A percentile compares a stretch with the other conserved stretches of the same genome.
phyloP scores from a whole-genome alignment of 2,888 invertebrate genomes.

The Drosophila cracens region DNA sequence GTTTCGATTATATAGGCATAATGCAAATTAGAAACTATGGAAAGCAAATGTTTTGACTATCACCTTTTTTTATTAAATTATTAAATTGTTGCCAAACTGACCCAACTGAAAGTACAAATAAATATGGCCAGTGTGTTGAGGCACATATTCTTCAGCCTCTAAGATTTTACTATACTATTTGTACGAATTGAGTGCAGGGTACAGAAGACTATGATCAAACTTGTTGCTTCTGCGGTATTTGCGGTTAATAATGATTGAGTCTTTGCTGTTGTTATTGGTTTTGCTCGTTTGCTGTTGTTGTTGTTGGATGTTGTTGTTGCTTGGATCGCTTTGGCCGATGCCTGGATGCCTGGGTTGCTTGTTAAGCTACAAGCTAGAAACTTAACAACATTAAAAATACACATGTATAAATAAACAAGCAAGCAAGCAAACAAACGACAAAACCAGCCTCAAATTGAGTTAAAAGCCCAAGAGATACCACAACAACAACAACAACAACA shows the following conservation, averaged over 20 bases:
- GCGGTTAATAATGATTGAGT: constrained; percentile 57
- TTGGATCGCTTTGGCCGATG: constrained; percentile 19
- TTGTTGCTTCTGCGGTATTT: constrained; percentile 45
- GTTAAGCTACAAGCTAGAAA: constrained; percentile 62
- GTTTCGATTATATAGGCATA: background rate
- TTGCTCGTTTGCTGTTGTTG: constrained; percentile 1
- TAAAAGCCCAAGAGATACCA: constrained; percentile 65
- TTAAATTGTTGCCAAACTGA: background rate
- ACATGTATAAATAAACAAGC: constrained; percentile 61
- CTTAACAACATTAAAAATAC: constrained; percentile 61
- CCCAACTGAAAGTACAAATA: background rate
- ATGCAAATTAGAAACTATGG: background rate
- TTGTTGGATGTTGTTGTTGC: constrained; percentile 27
- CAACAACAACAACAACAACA: constrained; percentile 30
- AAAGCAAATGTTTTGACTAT: background rate
- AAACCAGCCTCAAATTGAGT: constrained; percentile 71
- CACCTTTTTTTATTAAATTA: background rate
- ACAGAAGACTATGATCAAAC: constrained; percentile 32
- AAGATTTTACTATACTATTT: constrained; percentile 4
- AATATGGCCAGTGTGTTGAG: background rate
- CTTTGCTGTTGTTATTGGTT: constrained; percentile 34
- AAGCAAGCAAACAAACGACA: constrained; percentile 39
- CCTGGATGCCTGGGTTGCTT: constrained; percentile 39
- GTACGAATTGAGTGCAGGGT: constrained; percentile 7
- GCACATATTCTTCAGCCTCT: background rate